Evolutionary conservation across 2,888 invertebrate genomes (phyloP), one percentile per base, ranked within the genome.

Genomic region (Eledona agricola): DNA sequence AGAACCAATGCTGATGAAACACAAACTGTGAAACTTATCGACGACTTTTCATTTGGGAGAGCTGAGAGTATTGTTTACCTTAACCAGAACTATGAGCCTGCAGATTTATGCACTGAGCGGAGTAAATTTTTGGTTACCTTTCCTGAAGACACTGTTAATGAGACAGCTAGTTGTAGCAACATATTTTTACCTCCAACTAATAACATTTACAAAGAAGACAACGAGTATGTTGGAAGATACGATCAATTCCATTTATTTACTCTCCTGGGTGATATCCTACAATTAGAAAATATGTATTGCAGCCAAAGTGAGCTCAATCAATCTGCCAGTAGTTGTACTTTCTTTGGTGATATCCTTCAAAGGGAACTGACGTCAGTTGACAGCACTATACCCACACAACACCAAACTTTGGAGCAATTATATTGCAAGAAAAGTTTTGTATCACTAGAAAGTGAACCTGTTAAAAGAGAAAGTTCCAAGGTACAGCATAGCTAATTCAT

Each of bases 171-270:
- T 7, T 17, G 10, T 10, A 34, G 37, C 15, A 28, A 31, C 2
- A 15, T 19, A 1, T 4, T 28, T 6, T 54, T 54, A 31, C 28
- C 38, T 25, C 50, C 54, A 15, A 15, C 17, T 37, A 19, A 49
- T 17, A 1, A 7, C 3, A 7, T 54, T 4, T 17, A 43, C 12
- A 49, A 6, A 25, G 29, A 32, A 25, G 43, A 54, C 23, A 20
- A 49, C 16, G 54, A 54, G 12, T 54, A 54, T 25, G 13, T 54
- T 15, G 54, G 54, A 7, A 35, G 43, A 15, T 50, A 50, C 20
- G 25, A 54, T 12, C 54, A 54, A 22, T 54, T 54, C 7, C 49
- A 49, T 34, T 43, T 38, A 3, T 23, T 29, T 11, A 37, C 49
- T 9, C 6, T 54, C 11, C 4, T 49, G 17, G 23, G 28, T 13